Evolutionary conservation across 1,140 invertebrate species (phyloP).

Genomic region (Paraescarpia echinospica): DNA sequence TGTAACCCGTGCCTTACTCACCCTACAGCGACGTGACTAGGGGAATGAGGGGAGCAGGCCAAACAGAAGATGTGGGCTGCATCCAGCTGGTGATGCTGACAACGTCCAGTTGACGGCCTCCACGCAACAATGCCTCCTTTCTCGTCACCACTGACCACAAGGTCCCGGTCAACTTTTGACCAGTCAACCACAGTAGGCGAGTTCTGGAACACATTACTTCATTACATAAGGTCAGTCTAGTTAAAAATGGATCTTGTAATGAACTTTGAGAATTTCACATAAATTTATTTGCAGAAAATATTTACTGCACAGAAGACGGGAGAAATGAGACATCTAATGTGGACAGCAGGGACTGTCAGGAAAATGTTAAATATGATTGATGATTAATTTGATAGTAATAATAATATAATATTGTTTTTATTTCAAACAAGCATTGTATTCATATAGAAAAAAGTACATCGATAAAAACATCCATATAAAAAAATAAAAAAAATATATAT

Average conservation of each 20-base stretch:
- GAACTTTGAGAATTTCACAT: too few relatives aligned
- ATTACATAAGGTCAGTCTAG: neutral
- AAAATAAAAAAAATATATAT: too few relatives aligned
- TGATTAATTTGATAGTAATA: too few relatives aligned
- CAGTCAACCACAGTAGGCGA: neutral
- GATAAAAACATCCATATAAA: too few relatives aligned
- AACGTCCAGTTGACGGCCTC: conserved; percentile 65
- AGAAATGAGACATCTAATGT: too few relatives aligned
- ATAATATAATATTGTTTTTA: too few relatives aligned
- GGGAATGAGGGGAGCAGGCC: conserved; percentile 67
- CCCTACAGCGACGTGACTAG: conserved; percentile 67
- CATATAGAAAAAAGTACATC: too few relatives aligned
- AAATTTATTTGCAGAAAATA: too few relatives aligned
- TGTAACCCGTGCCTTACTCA: conserved; percentile 33
- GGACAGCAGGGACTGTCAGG: too few relatives aligned
- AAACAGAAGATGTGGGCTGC: conserved; percentile 62
- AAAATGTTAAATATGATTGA: too few relatives aligned
- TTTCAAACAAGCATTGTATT: too few relatives aligned
- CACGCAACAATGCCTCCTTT: conserved; percentile 67
- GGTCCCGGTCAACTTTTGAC: conserved; percentile 19
- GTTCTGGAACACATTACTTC: neutral
- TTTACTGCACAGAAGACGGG: too few relatives aligned
- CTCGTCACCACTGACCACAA: conserved; percentile 55
- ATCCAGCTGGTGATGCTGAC: conserved; percentile 58
- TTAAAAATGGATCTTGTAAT: neutral